Percentiles rank a stretch among this genome's conserved stretches.
phyloP scores from a whole-genome alignment of 2,888 invertebrate species.

The Andrena hattorfiana region DNA sequence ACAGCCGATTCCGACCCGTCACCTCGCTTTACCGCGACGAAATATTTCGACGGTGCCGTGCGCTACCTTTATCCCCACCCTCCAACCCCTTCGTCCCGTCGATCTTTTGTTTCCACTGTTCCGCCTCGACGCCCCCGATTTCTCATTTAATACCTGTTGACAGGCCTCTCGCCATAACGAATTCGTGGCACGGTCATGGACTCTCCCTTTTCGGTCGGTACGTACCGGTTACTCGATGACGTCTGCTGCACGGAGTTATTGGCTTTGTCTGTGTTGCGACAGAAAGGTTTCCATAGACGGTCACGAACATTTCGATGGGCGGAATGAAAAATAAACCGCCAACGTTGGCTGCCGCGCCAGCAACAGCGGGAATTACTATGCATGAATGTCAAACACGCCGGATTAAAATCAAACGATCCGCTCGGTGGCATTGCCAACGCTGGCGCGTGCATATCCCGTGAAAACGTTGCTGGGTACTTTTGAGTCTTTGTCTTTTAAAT shows the following conservation, averaged over 20 bases:
- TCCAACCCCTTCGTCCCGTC: background rate
- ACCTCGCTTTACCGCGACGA: background rate
- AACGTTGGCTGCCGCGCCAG: background rate
- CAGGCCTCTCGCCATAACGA: constrained; percentile 60
- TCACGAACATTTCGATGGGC: constrained; percentile 18
- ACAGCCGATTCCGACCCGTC: constrained; percentile 38
- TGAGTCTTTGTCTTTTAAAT: constrained; percentile 28
- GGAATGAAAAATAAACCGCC: background rate
- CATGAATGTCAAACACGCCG: constrained; percentile 29
- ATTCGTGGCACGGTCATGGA: constrained; percentile 54
- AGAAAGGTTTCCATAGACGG: background rate
- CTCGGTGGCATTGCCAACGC: background rate
- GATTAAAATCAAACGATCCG: constrained; percentile 36
- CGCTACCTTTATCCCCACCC: constrained; percentile 14
- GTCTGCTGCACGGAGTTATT: constrained; percentile 21
- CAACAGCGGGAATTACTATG: constrained; percentile 24
- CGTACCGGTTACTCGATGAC: constrained; percentile 46
- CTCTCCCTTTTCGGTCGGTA: constrained; percentile 43
- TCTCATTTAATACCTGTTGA: constrained; percentile 62
- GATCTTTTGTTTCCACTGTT: constrained; percentile 28
- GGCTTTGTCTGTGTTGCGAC: constrained; percentile 17
- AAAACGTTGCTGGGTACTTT: constrained; percentile 9
- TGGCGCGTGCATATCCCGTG: background rate
- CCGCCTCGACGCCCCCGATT: constrained; percentile 36
- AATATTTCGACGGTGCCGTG: background rate